Percentiles rank a stretch among this genome's conserved stretches.
Conservation (phyloP, 2,113 vertebrate species). For the Phylloscopus whistleri region DNA sequence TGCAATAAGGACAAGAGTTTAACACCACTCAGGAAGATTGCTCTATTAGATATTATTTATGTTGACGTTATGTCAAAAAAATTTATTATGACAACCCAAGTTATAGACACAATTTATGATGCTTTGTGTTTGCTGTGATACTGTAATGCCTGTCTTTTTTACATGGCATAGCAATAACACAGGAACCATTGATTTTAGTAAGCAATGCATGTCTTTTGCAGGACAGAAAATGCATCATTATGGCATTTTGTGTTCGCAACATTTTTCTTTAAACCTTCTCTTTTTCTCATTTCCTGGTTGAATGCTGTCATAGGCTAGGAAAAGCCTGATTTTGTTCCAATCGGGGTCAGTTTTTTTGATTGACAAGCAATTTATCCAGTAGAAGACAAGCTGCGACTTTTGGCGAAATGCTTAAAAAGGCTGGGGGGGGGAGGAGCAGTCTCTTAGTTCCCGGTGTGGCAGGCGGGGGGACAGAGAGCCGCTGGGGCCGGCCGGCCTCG, state of each 20-base stretch:
- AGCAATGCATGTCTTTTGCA: neutral
- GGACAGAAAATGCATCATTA: neutral
- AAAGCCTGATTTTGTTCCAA: too few relatives aligned
- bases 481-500: too few relatives aligned
- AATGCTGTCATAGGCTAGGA: too few relatives aligned
- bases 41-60: neutral
- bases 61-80: neutral
- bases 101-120: neutral
- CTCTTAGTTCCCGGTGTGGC: too few relatives aligned
- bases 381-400: too few relatives aligned
- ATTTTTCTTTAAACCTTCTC: neutral
- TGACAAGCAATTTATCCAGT: too few relatives aligned
- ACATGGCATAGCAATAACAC: neutral
- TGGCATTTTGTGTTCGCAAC: neutral
- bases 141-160: neutral
- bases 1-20: neutral
- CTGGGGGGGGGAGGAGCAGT: too few relatives aligned
- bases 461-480: too few relatives aligned
- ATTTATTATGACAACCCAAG: neutral
- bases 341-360: too few relatives aligned
- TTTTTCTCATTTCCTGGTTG: neutral
- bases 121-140: neutral
- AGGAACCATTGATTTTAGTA: neutral
- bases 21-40: neutral
- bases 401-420: too few relatives aligned